Conservation (phyloP, 2,888 invertebrate species). For the Yponomeuta evonymella region DNA sequence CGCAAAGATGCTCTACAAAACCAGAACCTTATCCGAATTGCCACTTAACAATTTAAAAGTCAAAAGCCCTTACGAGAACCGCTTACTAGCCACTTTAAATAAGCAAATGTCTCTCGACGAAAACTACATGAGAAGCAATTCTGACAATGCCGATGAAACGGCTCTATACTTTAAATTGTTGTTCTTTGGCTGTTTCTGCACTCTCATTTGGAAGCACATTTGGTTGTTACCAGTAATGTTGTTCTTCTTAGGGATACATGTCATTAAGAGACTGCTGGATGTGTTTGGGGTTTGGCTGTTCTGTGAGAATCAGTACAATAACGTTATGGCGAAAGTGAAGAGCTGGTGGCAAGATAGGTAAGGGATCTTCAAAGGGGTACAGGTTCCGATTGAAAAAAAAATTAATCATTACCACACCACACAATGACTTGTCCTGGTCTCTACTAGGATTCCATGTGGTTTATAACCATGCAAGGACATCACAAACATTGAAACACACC, state of each 20-base stretch:
- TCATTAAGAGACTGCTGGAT: slow-evolving; percentile 69
- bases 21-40: slow-evolving; percentile 61
- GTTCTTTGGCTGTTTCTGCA: slow-evolving; percentile 87
- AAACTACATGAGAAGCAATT: slow-evolving; percentile 60
- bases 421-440: too few relatives aligned
- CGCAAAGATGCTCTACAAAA: slow-evolving; percentile 62
- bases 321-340: slow-evolving; percentile 50
- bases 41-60: slow-evolving; percentile 53
- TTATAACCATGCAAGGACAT: too few relatives aligned
- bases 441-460: too few relatives aligned
- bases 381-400: too few relatives aligned
- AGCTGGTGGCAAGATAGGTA: slow-evolving; percentile 80
- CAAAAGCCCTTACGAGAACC: slow-evolving; percentile 49
- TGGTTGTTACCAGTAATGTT: slow-evolving; percentile 87
- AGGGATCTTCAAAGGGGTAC: not conserved
- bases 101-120: slow-evolving; percentile 61
- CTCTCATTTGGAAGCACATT: slow-evolving; percentile 90
- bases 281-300: slow-evolving; percentile 72
- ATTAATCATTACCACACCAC: too few relatives aligned
- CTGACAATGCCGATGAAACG: slow-evolving; percentile 75
- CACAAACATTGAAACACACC: too few relatives aligned
- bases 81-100: slow-evolving; percentile 53
- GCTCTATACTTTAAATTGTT: slow-evolving; percentile 85
- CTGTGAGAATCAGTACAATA: slow-evolving; percentile 61
- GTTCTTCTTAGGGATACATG: slow-evolving; percentile 84